phyloP scores from a whole-genome alignment of 2,888 invertebrate species.

The Nomada hirtipes region DNA sequence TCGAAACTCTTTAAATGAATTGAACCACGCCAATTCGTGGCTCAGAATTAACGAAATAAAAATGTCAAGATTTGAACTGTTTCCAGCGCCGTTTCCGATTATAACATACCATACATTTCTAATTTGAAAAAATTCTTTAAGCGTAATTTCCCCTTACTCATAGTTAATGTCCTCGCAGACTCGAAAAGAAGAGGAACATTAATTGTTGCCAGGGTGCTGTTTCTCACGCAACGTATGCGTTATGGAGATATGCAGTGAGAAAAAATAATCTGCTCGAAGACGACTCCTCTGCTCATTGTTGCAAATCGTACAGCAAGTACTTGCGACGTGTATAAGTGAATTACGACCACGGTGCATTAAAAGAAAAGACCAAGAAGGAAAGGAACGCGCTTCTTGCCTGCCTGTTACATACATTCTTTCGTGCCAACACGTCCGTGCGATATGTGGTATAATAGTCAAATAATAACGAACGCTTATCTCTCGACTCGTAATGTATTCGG shows the following conservation, averaged over 20 bases:
- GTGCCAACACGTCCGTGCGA: constrained; percentile 39
- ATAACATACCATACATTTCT: neutral
- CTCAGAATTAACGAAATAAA: no score
- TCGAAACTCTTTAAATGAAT: neutral
- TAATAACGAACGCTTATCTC: constrained; percentile 69
- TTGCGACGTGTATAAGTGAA: constrained; percentile 33
- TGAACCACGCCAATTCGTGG: neutral
- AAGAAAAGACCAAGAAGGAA: constrained; percentile 26
- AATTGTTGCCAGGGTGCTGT: no score
- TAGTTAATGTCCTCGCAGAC: neutral
- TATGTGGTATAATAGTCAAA: constrained; percentile 61
- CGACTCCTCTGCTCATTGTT: constrained; percentile 7
- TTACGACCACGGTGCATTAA: constrained; percentile 38
- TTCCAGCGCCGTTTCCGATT: no score
- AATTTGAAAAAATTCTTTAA: neutral
- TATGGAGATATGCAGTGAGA: constrained; percentile 1
- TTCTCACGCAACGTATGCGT: neutral
- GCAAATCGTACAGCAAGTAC: constrained; percentile 33
- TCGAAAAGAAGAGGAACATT: neutral
- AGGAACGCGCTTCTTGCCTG: constrained; percentile 35
- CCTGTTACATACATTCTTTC: constrained; percentile 16
- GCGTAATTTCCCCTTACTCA: no score
- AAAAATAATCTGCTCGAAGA: constrained; percentile 6
- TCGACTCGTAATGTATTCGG: constrained; percentile 67
- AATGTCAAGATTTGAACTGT: no score